These are phyloP conservation scores for Diplosoma virens DNA, from an alignment of 23 tunicate species.

Conservation along the genomic window DNA sequence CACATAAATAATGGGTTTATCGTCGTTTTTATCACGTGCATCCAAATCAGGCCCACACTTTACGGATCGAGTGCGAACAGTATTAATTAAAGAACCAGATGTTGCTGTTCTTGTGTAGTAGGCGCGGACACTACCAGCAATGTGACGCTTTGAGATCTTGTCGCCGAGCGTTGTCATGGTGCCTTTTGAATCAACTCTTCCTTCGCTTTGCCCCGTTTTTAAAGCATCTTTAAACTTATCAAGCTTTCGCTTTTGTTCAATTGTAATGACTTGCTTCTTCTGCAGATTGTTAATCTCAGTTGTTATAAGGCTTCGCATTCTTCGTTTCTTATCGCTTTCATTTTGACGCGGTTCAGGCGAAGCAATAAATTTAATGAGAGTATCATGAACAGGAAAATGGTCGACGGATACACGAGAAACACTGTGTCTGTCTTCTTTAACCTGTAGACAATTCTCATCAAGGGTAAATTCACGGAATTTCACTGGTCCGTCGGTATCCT, in stretches of 20 bases:
- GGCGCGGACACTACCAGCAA: conserved; percentile 60
- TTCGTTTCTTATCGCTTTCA: not conserved
- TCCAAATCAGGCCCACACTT: not conserved
- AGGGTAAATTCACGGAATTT: not conserved
- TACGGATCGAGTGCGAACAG: not conserved
- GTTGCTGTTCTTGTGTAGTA: conserved; percentile 45
- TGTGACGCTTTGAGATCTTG: conserved; percentile 17
- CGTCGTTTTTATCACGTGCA: not conserved
- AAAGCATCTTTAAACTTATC: conserved; percentile 48
- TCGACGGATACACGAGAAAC: too few species aligned
- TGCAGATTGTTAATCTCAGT: conserved; percentile 46
- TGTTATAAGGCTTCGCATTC: conserved; percentile 29
- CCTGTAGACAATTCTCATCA: conserved; percentile 4
- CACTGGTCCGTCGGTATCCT: too few species aligned
- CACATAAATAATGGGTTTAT: conserved; percentile 52
- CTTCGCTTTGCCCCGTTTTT: not conserved
- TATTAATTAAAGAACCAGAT: not conserved
- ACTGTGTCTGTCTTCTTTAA: not conserved
- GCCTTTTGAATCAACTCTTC: not conserved
- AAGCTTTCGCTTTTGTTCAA: conserved; percentile 46
- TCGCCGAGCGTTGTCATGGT: not conserved
- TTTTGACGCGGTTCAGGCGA: too few species aligned
- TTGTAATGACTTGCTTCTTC: conserved; percentile 29
- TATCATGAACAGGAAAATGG: too few species aligned
- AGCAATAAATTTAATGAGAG: too few species aligned